phyloP scores from a whole-genome alignment of 2,113 vertebrate species.

The Ammospiza nelsoni region DNA sequence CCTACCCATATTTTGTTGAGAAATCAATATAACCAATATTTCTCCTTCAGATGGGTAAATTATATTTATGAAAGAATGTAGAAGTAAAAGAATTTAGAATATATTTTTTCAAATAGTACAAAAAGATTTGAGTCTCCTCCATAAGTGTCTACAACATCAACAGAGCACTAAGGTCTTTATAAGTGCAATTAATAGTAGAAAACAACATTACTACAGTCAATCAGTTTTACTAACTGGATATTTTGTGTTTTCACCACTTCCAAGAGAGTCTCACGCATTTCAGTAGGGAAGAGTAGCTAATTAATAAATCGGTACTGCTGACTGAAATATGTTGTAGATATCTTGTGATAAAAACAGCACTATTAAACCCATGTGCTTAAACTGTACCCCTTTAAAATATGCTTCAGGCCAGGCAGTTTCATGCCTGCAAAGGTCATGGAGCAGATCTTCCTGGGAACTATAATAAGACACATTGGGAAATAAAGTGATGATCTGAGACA shows the following conservation, averaged over 20 bases:
- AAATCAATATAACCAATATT: not conserved
- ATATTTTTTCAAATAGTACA: not conserved
- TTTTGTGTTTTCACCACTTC: conserved; percentile 51
- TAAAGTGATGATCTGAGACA: not conserved
- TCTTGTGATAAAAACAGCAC: not conserved
- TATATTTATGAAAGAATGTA: not conserved
- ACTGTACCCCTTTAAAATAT: not conserved
- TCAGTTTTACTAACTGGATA: conserved; percentile 47
- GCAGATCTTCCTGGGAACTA: not conserved
- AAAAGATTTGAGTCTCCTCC: conserved; percentile 12
- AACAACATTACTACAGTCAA: conserved; percentile 18
- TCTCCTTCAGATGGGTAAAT: not conserved
- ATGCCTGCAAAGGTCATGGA: not conserved
- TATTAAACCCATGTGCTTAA: not conserved
- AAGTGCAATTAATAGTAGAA: conserved; percentile 43
- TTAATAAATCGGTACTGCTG: not conserved
- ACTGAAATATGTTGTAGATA: not conserved
- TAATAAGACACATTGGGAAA: not conserved
- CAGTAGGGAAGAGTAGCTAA: conserved; percentile 4
- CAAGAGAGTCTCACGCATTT: conserved; percentile 12
- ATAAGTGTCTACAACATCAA: conserved; percentile 21
- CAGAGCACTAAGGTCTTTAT: not conserved
- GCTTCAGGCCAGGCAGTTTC: not conserved
- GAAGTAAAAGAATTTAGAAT: not conserved
- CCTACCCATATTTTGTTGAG: not conserved